Conservation (phyloP, 64 coral and sea anemone genomes). For the Dendronephthya gigantea region DNA sequence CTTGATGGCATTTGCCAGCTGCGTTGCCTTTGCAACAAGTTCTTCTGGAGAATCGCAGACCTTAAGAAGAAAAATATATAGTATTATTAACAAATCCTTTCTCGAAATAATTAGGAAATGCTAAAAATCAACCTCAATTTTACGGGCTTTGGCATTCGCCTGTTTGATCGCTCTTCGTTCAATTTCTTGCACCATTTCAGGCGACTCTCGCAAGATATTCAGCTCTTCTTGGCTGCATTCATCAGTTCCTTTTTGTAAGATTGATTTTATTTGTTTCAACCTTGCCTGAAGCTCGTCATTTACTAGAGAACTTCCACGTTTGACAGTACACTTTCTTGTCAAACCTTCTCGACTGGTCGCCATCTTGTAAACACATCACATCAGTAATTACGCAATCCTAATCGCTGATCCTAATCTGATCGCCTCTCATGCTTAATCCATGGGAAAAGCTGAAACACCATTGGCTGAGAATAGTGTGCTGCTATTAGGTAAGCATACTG, state of each 20-base stretch:
- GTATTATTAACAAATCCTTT: too few species aligned
- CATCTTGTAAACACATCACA: not conserved
- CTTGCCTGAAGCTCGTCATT: slow-evolving; percentile 61
- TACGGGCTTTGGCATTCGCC: slow-evolving; percentile 53
- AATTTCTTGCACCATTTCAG: slow-evolving; percentile 76
- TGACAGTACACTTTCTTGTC: slow-evolving; percentile 20
- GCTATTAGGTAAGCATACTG: too few species aligned
- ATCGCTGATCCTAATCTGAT: too few species aligned
- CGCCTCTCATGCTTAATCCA: too few species aligned
- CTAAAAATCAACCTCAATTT: slow-evolving; percentile 51
- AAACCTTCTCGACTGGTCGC: not conserved
- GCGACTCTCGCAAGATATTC: slow-evolving; percentile 50
- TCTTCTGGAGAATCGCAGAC: slow-evolving; percentile 65
- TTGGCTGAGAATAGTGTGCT: too few species aligned
- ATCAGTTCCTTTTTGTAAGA: slow-evolving; percentile 73
- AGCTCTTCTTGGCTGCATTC: slow-evolving; percentile 56
- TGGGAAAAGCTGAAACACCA: too few species aligned
- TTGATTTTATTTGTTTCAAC: slow-evolving; percentile 55
- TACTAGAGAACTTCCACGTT: slow-evolving; percentile 50
- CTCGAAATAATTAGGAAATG: too few species aligned
- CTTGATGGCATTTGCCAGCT: slow-evolving; percentile 47
- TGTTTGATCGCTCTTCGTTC: slow-evolving; percentile 67
- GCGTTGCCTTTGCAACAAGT: slow-evolving; percentile 47
- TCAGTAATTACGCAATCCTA: not conserved
- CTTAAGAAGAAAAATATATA: slow-evolving; percentile 19